These are phyloP conservation scores for Gobius niger DNA, from an alignment of 2,113 vertebrate species.

Conservation along the genomic window DNA sequence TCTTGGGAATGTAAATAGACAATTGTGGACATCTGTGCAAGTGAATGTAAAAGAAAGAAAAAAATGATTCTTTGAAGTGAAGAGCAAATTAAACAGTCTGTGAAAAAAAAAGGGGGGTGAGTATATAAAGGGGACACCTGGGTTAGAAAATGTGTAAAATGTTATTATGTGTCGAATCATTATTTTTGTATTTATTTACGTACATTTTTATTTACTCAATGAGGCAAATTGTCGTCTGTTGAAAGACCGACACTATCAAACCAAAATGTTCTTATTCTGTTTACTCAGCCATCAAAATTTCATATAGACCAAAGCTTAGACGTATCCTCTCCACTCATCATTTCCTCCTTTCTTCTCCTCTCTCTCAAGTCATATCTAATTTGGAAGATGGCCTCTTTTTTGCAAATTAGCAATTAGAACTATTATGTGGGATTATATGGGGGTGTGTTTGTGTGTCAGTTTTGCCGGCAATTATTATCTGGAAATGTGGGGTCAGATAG, in stretches of 20 bases:
- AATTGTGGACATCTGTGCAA: conserved; percentile 25
- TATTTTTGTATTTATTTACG: too few species aligned
- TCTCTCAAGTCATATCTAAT: conserved; percentile 89
- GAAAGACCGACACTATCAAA: background rate
- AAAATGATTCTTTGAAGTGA: background rate
- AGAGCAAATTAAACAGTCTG: background rate
- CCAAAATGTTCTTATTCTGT: background rate
- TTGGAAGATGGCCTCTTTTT: conserved; percentile 92
- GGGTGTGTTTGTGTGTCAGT: conserved; percentile 94
- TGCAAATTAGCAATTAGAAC: conserved; percentile 99
- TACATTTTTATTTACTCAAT: too few species aligned
- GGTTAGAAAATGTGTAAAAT: too few species aligned
- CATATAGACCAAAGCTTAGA: conserved; percentile 68
- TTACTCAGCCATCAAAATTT: conserved; percentile 48
- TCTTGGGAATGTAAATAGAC: conserved; percentile 45
- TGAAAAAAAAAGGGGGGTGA: background rate
- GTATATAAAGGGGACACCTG: background rate
- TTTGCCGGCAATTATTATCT: conserved; percentile 96
- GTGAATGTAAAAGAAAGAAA: background rate
- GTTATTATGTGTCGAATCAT: background rate
- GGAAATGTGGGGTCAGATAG: conserved; percentile 87
- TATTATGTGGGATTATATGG: conserved; percentile 90
- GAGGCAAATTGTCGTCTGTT: background rate
- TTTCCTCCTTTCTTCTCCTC: conserved; percentile 64
- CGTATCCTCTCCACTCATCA: conserved; percentile 9